These are phyloP conservation scores for Atherinomorus stipes DNA, from an alignment of 2,113 vertebrate genomes.

Conservation along the genomic window DNA sequence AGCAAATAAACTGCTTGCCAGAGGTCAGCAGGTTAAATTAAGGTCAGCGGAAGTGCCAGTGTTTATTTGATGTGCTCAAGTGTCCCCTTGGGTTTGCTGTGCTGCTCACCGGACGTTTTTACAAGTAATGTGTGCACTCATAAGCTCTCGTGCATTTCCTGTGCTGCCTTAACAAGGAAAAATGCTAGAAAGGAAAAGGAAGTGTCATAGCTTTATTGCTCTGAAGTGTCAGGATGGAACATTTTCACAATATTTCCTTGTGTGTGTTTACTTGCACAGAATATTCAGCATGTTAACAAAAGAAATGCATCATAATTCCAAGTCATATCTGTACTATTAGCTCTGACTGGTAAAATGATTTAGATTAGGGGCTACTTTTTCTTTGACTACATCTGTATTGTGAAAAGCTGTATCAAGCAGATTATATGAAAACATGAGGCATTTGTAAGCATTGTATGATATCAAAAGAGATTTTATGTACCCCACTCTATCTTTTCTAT, in stretches of 20 bases:
- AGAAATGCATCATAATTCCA: neutral
- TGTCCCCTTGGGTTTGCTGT: constrained; percentile 20
- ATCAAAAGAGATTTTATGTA: constrained; percentile 33
- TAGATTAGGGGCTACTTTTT: neutral
- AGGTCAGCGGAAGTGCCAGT: constrained; percentile 45
- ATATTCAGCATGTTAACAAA: neutral
- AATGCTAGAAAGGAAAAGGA: constrained; percentile 2
- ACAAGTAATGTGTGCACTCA: constrained; percentile 27
- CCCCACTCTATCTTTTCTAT: neutral
- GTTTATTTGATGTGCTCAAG: constrained; percentile 47
- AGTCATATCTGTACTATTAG: neutral
- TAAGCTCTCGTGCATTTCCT: constrained; percentile 38
- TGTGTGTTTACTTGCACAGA: neutral
- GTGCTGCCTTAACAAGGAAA: constrained; percentile 7
- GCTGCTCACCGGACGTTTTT: constrained; percentile 35
- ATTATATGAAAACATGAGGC: constrained; percentile 19
- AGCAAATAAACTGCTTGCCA: constrained; percentile 13
- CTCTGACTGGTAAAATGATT: no score
- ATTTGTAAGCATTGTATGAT: constrained; percentile 8
- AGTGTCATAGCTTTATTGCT: neutral
- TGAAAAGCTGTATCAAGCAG: constrained; percentile 5
- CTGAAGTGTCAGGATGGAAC: neutral
- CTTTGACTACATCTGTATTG: constrained; percentile 19
- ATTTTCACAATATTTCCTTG: neutral
- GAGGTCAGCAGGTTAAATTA: constrained; percentile 35